Conservation (phyloP, 2,888 invertebrate species). For the Himalopsyche anomala region DNA sequence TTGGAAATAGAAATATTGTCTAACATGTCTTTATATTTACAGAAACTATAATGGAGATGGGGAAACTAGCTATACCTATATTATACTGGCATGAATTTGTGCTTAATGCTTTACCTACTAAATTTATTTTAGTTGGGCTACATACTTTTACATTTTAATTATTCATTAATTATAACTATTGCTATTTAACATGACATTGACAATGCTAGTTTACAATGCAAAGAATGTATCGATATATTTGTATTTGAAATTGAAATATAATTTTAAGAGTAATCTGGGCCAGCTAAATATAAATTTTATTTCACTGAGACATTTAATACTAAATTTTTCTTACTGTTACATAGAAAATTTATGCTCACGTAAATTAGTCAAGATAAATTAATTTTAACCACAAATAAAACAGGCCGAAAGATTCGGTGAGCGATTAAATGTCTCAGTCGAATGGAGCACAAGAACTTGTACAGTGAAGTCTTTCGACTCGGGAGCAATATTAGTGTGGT, state of each 20-base stretch:
- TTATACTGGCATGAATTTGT: conserved; percentile 54
- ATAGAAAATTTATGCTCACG: no score
- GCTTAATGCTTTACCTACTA: conserved; percentile 52
- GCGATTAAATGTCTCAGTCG: conserved; percentile 9
- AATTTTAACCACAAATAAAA: no score
- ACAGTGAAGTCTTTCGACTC: conserved; percentile 45
- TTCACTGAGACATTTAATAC: conserved; percentile 8
- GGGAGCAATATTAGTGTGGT: conserved; percentile 60
- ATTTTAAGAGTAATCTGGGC: conserved; percentile 13
- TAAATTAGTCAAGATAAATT: no score
- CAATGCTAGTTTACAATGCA: not conserved
- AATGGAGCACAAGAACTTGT: conserved; percentile 8
- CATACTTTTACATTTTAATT: not conserved
- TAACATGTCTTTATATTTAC: conserved; percentile 60
- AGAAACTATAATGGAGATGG: conserved; percentile 56
- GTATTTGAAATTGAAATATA: not conserved
- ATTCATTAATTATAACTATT: not conserved
- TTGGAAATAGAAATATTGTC: conserved; percentile 49
- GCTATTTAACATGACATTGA: conserved; percentile 10
- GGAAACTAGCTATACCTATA: conserved; percentile 52
- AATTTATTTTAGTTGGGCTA: conserved; percentile 35
- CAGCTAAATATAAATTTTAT: conserved; percentile 22
- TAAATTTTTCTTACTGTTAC: no score
- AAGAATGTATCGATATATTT: not conserved
- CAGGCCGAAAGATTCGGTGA: not conserved